Conservation (phyloP, 2,888 invertebrate genomes). For the Dendrolimus houi region DNA sequence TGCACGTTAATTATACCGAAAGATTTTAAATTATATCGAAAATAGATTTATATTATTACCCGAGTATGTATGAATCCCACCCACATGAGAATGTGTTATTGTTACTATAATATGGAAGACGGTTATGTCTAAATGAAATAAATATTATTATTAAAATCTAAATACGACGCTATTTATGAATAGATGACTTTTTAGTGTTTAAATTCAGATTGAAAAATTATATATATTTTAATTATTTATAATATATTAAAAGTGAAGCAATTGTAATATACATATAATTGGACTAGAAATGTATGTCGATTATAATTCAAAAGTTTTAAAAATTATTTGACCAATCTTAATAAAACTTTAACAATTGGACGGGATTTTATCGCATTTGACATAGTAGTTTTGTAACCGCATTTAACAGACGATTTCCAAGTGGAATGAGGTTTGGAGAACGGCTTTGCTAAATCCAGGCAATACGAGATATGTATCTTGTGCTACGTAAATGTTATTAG, state of each 20-base stretch:
- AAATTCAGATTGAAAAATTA: slow-evolving; percentile 62
- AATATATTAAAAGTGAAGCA: slow-evolving; percentile 38
- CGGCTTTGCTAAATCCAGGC: slow-evolving; percentile 38
- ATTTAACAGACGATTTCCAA: slow-evolving; percentile 51
- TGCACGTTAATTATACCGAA: slow-evolving; percentile 30
- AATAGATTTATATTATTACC: slow-evolving; percentile 31
- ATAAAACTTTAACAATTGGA: slow-evolving; percentile 27
- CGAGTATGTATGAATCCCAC: slow-evolving; percentile 50
- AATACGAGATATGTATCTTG: slow-evolving; percentile 36
- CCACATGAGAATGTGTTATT: slow-evolving; percentile 46
- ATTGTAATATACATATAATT: slow-evolving; percentile 61
- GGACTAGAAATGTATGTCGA: slow-evolving; percentile 62
- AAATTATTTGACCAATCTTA: slow-evolving; percentile 56
- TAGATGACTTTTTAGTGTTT: slow-evolving; percentile 59
- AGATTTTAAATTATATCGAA: slow-evolving; percentile 30
- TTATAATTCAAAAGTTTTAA: slow-evolving; percentile 46
- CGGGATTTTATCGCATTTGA: slow-evolving; percentile 54
- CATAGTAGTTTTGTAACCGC: slow-evolving; percentile 45
- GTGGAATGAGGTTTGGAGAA: slow-evolving; percentile 39
- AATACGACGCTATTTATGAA: slow-evolving; percentile 70
- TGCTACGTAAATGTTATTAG: slow-evolving; percentile 60
- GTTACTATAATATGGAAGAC: slow-evolving; percentile 45
- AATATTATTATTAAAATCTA: slow-evolving; percentile 43
- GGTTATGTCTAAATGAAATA: slow-evolving; percentile 35
- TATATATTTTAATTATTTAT: slow-evolving; percentile 52